Evolutionary conservation across 2,797 vertebrate species (phyloP), one percentile per base, ranked within the genome.

Genomic region (Phrynocephalus vlangalii): DNA sequence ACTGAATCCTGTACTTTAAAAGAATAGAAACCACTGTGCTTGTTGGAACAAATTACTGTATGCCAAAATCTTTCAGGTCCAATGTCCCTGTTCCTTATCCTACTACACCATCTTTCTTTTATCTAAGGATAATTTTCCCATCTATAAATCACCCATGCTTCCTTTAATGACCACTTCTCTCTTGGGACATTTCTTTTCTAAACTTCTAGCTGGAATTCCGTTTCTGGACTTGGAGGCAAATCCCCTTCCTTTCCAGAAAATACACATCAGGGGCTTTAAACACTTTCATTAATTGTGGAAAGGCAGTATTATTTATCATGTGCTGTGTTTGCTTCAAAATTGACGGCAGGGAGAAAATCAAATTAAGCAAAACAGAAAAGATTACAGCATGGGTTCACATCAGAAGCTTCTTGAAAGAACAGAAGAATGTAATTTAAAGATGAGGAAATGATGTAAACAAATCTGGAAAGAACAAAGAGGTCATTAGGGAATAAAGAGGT

Each of bases 401-500:
- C 15, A 87, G 91, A 92, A 94, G 89, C 88, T 90, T 95, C 93
- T 92, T 93, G 86, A 88, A 94, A 91, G 89, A 95, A 87, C 88
- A 88, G 91, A 91, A 91, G 87, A 87, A 92, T 89, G 90, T 89
- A 92, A 95, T 94, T 93, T 0, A 0, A 92, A 96, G 94, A 94
- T 89, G 81, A 83, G 88, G 56, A 90, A 94, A 88, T 87, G 33
- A 0, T 63, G 83, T 86, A 93, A 93, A 93, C 93, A 91, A 94
- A 94, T 91, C 83, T 86, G 10, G 91, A 94, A 92, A 93, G 88
- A 93, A 95, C 94, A 90, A 86, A 90, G 92, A 94, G 94, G 92
- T 94, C 94, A 91, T 94, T 93, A 91, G 9, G 56, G 9, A 93
- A 95, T 94, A 90, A 86, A 90, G 92, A 94, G 94, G 92, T 94